phyloP scores from a whole-genome alignment of 2,888 invertebrate species.

The Plebejus argus region DNA sequence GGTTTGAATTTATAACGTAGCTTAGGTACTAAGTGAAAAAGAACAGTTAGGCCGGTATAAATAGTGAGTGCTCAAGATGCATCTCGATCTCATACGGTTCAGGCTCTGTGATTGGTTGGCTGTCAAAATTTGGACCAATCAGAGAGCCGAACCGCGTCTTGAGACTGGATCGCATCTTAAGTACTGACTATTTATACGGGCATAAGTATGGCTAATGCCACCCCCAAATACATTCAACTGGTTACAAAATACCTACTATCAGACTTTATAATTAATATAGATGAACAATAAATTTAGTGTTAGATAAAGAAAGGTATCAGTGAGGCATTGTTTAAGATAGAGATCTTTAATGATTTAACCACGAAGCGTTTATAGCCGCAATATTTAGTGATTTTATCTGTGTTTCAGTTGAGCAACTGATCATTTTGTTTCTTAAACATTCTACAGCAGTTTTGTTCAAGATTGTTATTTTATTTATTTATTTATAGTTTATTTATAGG shows the following conservation, averaged over 20 bases:
- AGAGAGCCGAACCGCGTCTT: no score
- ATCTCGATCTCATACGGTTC: no score
- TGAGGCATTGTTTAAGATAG: conserved; percentile 34
- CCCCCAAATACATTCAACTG: neutral
- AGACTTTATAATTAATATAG: conserved; percentile 4
- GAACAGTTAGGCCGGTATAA: neutral
- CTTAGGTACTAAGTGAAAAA: neutral
- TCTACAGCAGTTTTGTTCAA: neutral
- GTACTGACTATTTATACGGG: no score
- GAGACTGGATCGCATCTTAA: no score
- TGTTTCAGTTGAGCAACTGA: neutral
- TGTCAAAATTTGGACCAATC: no score
- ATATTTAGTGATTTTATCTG: conserved; percentile 23
- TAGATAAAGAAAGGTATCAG: conserved; percentile 26
- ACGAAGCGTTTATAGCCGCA: conserved; percentile 29
- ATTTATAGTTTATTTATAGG: no score
- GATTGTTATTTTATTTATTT: no score
- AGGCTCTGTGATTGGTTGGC: no score
- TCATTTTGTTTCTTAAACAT: neutral
- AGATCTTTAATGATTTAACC: conserved; percentile 34
- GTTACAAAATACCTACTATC: neutral
- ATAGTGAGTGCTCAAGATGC: no score
- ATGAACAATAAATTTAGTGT: conserved; percentile 10
- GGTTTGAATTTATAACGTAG: neutral
- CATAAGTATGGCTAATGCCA: no score